Percentiles rank a stretch among this genome's conserved stretches.
Evolutionary conservation across 2,888 invertebrate species (phyloP).

Genomic region (Autographa pulchrina): DNA sequence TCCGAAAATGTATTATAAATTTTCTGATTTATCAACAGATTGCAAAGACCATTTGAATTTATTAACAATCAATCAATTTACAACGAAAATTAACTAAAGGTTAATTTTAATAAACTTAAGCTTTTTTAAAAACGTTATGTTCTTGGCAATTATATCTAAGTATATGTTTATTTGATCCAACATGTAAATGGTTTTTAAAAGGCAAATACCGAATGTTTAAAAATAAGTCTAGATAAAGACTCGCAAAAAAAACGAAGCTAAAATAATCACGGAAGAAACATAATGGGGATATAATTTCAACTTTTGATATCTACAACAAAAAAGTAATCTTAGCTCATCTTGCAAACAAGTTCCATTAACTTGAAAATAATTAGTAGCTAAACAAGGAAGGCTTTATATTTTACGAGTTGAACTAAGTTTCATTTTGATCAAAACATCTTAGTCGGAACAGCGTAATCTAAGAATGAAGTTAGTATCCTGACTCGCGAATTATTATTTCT

Average conservation of each 20-base stretch:
- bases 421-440: not conserved
- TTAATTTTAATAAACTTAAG: too few relatives aligned
- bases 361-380: not conserved
- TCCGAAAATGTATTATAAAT: not conserved
- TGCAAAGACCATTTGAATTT: too few relatives aligned
- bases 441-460: not conserved
- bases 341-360: constrained; percentile 1
- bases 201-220: not conserved
- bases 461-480: not conserved
- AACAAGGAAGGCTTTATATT: not conserved
- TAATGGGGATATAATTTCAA: not conserved
- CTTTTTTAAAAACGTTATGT: too few relatives aligned
- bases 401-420: not conserved
- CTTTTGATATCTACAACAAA: not conserved
- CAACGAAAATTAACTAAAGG: too few relatives aligned
- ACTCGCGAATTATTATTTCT: not conserved
- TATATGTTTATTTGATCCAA: too few relatives aligned
- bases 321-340: constrained; percentile 7
- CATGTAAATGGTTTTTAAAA: not conserved
- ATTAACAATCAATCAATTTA: too few relatives aligned
- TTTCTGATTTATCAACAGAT: not conserved
- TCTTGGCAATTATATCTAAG: too few relatives aligned
- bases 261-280: not conserved
- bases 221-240: not conserved
- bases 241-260: not conserved